These are phyloP conservation scores for Lepidothrix coronata DNA, from an alignment of 2,113 vertebrate species.

Conservation along the genomic window DNA sequence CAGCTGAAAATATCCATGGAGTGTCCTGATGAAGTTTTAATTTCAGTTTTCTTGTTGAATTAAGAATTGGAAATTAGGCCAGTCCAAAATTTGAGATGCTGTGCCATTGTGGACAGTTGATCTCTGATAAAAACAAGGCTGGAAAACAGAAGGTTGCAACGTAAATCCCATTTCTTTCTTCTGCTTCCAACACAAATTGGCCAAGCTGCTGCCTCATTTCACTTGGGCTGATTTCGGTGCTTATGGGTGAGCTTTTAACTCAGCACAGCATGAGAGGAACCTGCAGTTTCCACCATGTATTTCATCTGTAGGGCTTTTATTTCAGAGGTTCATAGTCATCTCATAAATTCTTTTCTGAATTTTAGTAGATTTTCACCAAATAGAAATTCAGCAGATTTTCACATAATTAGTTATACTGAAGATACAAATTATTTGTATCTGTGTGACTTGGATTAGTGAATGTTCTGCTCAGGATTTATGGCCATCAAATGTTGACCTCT, in stretches of 20 bases:
- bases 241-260: not conserved
- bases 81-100: not conserved
- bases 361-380: not conserved
- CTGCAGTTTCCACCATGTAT: not conserved
- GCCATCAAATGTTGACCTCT: not conserved
- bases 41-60: not conserved
- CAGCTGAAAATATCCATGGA: not conserved
- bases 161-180: not conserved
- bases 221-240: not conserved
- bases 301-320: not conserved
- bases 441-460: not conserved
- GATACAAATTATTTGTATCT: accelerated
- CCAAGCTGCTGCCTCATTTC: not conserved
- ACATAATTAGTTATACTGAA: not conserved
- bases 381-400: not conserved
- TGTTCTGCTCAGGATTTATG: not conserved
- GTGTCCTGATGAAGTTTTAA: not conserved
- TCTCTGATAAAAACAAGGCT: not conserved
- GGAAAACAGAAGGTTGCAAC: not conserved
- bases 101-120: not conserved
- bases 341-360: not conserved
- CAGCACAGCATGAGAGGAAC: not conserved
- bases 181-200: not conserved
- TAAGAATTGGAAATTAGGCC: not conserved
- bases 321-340: not conserved